Evolutionary conservation across 2,797 vertebrate genomes (phyloP).

Genomic region (Eulemur coronatus): DNA sequence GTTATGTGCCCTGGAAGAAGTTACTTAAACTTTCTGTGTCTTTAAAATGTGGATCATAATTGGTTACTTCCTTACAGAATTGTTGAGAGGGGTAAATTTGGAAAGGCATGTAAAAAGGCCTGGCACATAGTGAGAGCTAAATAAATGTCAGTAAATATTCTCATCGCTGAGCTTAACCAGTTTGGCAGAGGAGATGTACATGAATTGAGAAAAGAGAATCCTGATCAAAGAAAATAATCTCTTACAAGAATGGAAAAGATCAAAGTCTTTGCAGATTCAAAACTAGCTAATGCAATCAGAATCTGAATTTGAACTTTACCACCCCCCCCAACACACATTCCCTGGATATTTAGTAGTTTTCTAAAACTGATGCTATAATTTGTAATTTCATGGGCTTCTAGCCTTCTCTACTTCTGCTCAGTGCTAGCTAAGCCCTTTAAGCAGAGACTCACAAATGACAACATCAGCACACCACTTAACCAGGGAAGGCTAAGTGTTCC

Average conservation of each 20-base stretch:
- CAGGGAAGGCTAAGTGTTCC: not conserved
- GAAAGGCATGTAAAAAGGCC: not conserved
- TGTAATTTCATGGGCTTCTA: not conserved
- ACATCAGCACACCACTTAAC: not conserved
- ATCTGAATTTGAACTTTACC: not conserved
- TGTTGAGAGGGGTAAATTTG: not conserved
- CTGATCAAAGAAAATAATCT: conserved; percentile 28
- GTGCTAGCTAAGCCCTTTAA: not conserved
- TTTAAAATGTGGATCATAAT: not conserved
- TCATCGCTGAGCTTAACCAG: not conserved
- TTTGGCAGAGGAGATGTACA: not conserved
- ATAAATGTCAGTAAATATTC: not conserved
- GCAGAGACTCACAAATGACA: not conserved
- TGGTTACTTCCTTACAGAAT: not conserved
- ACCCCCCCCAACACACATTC: not conserved
- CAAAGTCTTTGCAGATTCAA: not conserved
- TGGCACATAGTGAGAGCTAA: not conserved
- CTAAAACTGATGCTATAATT: not conserved
- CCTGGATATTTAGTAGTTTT: not conserved
- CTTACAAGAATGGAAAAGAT: conserved; percentile 20
- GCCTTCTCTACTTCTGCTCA: not conserved
- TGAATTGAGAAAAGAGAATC: not conserved
- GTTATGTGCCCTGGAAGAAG: not conserved
- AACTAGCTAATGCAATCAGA: not conserved
- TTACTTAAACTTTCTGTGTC: not conserved